Conservation (phyloP, 2,113 vertebrate genomes). For the Tupaia tana region DNA sequence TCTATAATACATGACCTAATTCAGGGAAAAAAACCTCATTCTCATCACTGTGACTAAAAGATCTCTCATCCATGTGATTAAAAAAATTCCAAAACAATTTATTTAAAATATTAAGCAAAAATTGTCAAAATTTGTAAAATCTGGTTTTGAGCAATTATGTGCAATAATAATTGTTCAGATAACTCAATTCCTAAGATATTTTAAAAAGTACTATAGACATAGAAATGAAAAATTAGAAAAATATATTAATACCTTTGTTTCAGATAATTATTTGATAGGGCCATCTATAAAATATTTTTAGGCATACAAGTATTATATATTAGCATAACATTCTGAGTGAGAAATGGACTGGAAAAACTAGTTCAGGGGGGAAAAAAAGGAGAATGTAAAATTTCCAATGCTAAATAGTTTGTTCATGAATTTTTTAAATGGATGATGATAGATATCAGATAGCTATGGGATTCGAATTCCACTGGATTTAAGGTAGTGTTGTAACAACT, state of each 20-base stretch:
- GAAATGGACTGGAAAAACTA: not conserved
- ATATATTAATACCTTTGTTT: conserved; percentile 25
- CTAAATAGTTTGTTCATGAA: conserved; percentile 57
- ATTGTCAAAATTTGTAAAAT: conserved; percentile 53
- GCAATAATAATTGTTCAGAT: not conserved
- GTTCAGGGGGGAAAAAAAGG: not conserved
- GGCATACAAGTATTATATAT: not conserved
- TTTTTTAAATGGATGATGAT: conserved; percentile 64
- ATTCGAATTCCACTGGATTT: conserved; percentile 60
- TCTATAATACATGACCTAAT: not conserved
- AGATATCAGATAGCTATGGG: conserved; percentile 64
- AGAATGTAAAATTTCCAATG: conserved; percentile 54
- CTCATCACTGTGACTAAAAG: not conserved
- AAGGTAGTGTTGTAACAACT: conserved; percentile 17
- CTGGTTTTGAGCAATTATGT: conserved; percentile 5
- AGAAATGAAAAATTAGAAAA: not conserved
- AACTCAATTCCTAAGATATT: not conserved
- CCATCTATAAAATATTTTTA: conserved; percentile 47
- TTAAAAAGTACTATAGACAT: not conserved
- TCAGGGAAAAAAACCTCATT: not conserved
- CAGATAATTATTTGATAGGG: conserved; percentile 38
- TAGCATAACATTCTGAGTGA: not conserved
- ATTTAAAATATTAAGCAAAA: not conserved
- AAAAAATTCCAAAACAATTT: conserved; percentile 7
- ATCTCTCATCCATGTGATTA: not conserved